These are phyloP conservation scores for Amphipyra tragopoginis DNA, from an alignment of 2,888 invertebrate genomes.

Conservation along the genomic window DNA sequence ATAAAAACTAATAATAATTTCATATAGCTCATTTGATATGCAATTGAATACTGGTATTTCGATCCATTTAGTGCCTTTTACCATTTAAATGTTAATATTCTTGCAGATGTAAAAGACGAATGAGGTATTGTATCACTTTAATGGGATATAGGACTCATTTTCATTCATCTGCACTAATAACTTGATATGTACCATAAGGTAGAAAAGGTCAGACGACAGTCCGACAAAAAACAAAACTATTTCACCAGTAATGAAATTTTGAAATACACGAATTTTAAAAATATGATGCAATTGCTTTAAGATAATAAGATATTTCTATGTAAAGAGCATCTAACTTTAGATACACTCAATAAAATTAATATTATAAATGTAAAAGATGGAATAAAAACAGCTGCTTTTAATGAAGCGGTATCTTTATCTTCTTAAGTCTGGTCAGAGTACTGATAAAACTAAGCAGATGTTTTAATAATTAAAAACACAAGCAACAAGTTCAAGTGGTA, in stretches of 20 bases:
- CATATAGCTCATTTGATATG: constrained; percentile 6
- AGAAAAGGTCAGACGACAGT: too few species aligned
- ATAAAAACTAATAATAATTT: constrained; percentile 5
- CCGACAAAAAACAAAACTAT: too few species aligned
- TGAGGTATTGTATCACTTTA: background rate
- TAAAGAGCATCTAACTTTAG: constrained; percentile 4
- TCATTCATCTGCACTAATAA: too few species aligned
- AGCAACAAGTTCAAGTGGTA: constrained; percentile 25
- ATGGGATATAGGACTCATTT: background rate
- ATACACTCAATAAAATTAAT: background rate
- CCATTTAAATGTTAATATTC: constrained; percentile 30
- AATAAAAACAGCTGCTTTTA: background rate
- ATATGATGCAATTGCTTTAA: too few species aligned
- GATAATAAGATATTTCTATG: too few species aligned
- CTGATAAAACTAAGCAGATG: constrained; percentile 49
- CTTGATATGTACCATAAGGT: too few species aligned
- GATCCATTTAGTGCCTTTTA: constrained; percentile 18
- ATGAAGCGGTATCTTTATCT: constrained; percentile 30
- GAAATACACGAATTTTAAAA: too few species aligned
- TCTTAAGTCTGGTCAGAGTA: constrained; percentile 3
- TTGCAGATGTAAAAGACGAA: background rate
- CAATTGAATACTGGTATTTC: constrained; percentile 11
- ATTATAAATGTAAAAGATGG: background rate
- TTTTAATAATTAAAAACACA: constrained; percentile 38
- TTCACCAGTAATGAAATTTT: too few species aligned